Evolutionary conservation across 2,113 vertebrate genomes (phyloP).

Genomic region (Tragelaphus imberbis): DNA sequence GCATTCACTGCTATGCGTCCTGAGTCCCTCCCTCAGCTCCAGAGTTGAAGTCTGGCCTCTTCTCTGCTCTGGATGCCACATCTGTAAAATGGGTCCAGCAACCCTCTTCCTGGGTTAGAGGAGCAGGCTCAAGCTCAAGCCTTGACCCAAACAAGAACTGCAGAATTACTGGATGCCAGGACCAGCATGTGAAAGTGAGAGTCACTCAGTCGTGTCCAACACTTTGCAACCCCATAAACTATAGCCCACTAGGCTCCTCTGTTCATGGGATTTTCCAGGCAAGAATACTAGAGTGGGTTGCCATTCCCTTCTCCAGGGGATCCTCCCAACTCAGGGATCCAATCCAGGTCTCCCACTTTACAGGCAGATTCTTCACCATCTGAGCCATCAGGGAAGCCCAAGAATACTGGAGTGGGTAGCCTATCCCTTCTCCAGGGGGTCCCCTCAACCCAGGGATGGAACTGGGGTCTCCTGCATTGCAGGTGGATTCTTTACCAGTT

Average conservation of each 20-base stretch:
- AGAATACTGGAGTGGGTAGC: not conserved
- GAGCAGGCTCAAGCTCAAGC: no score
- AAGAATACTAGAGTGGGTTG: not conserved
- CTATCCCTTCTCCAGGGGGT: not conserved
- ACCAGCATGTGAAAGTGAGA: not conserved
- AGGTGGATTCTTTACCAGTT: not conserved
- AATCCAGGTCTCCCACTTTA: not conserved
- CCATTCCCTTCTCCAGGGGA: not conserved
- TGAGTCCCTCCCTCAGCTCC: not conserved
- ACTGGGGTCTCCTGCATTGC: not conserved
- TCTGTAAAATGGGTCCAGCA: not conserved
- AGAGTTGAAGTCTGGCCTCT: fast-evolving
- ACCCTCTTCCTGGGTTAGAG: not conserved
- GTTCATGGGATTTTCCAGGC: not conserved
- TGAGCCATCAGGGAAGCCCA: not conserved
- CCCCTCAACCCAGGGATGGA: not conserved
- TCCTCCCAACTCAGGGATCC: not conserved
- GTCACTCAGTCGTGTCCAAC: not conserved
- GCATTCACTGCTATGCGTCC: not conserved
- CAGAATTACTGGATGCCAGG: not conserved
- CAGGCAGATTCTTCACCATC: not conserved
- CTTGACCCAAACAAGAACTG: not conserved
- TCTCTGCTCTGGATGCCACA: not conserved
- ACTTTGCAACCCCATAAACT: not conserved
- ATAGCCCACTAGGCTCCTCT: not conserved